Evolutionary conservation across 2,888 invertebrate genomes (phyloP), one percentile per base, ranked within the genome.

Genomic region (Acanthosoma haemorrhoidale): DNA sequence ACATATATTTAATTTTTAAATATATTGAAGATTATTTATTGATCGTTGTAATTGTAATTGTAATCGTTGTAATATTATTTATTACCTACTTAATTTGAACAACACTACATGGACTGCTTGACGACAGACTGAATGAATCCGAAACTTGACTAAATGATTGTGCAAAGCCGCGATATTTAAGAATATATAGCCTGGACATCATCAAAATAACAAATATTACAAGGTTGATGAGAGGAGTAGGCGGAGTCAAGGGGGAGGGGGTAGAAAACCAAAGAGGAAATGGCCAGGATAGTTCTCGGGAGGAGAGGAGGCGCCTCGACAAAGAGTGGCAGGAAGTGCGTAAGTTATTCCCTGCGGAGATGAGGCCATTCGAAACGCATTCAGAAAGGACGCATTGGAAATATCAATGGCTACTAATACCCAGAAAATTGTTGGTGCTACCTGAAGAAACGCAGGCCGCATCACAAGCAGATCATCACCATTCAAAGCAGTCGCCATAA

Each of bases 391-490:
- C 61, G 36, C 61, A 21, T 2, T 15, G n/a, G 39, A 25, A 64
- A 38, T 64, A 41, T 41, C 38, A 64, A 64, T 64, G 64, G 39
- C 38, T 9, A 38, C 41, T 64, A 64, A 64, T 64, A 64, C 64
- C 64, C 41, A 64, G 64, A 64, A 64, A 64, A 64, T 64, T 64
- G 64, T 64, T 64, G 41, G 63, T n/a, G 64, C 64, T 64, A 64
- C 64, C 64, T 41, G 29, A 0, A 21, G 13, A 2, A 4, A 4
- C 41, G 9, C 16, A 1, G 11, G 0, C 6, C 34, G 64, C 64
- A 51, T 51, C 51, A 6, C 51, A 51, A 51, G 21, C 25, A 51
- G 25, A 25, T 51, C 3, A 51, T 51, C 29, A 5, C 25, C 51
- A 51, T 51, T 51, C 51, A 51, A n/a, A n/a, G 3, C 51, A 51